A percentile compares a stretch with the other conserved stretches of the same genome.
Evolutionary conservation across 1,140 invertebrate species (phyloP).

Genomic region (Harlomillsia oculata): DNA sequence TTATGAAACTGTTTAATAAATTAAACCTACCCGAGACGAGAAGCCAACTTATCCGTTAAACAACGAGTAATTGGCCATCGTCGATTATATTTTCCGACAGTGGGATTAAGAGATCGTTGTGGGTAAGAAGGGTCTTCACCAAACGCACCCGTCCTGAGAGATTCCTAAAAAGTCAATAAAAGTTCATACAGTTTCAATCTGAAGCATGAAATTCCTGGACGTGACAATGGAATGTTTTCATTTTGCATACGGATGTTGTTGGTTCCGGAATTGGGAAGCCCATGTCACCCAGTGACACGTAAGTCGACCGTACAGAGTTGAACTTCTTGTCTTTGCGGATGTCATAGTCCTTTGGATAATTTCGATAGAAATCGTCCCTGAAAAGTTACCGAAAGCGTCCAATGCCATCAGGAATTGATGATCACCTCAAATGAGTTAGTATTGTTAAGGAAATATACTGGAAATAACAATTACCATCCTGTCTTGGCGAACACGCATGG

Average conservation of each 20-base stretch:
- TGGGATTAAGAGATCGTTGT: conserved; percentile 6
- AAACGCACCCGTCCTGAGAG: conserved; percentile 26
- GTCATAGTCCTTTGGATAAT: conserved; percentile 30
- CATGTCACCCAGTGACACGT: conserved; percentile 22
- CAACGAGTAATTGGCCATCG: conserved; percentile 28
- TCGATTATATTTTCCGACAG: conserved; percentile 3
- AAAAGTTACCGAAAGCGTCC: neutral
- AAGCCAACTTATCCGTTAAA: conserved; percentile 22
- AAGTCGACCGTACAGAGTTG: conserved; percentile 20
- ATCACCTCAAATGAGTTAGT: neutral
- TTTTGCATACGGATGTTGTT: conserved; percentile 17
- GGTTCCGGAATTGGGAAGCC: conserved; percentile 20
- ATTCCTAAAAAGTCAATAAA: conserved; percentile 19
- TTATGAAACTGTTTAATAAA: no score
- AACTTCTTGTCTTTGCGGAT: conserved; percentile 28
- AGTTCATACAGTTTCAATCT: neutral
- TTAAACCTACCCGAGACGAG: conserved; percentile 23
- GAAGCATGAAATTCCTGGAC: neutral
- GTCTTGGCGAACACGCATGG: conserved; percentile 30
- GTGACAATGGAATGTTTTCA: neutral
- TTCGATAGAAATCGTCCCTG: conserved; percentile 31
- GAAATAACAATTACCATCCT: conserved; percentile 15
- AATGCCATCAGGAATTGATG: neutral
- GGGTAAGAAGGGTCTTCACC: conserved; percentile 9
- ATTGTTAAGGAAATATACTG: neutral